A percentile compares a stretch with the other conserved stretches of the same genome.
Conservation (phyloP, 1,140 invertebrate species). For the Cephus cinctus region DNA sequence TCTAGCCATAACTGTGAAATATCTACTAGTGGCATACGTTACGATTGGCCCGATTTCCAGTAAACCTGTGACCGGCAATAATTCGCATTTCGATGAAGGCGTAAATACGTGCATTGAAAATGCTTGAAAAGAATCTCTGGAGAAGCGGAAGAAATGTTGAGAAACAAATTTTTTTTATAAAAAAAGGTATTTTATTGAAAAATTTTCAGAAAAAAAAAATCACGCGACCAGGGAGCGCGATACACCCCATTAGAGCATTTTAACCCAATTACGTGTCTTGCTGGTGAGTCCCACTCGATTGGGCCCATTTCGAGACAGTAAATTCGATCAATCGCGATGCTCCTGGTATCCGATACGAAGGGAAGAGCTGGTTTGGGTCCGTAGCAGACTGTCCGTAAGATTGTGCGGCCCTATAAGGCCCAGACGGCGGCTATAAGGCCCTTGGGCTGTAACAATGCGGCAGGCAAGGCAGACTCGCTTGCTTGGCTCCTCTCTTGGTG, state of each 20-base stretch:
- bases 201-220: no score
- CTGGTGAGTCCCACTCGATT: constrained; percentile 8
- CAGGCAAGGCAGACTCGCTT: constrained; percentile 19
- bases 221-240: no score
- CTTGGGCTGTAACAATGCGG: constrained; percentile 50
- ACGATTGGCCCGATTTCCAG: neutral
- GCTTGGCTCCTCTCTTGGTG: constrained; percentile 34
- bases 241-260: no score
- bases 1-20: constrained; percentile 54
- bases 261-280: constrained; percentile 33
- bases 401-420: constrained; percentile 44
- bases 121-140: no score
- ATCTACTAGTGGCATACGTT: constrained; percentile 26
- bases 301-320: constrained; percentile 17
- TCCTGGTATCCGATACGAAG: constrained; percentile 1
- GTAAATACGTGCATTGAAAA: no score
- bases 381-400: constrained; percentile 19
- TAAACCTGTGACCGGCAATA: neutral
- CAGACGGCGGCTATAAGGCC: constrained; percentile 41
- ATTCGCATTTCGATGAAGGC: no score
- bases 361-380: constrained; percentile 2
- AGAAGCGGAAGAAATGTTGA: no score
- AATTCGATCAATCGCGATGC: constrained; percentile 41
- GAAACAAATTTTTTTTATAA: no score
- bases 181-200: no score